These are phyloP conservation scores for Myzus persicae DNA, from an alignment of 1,140 invertebrate species.

Conservation along the genomic window DNA sequence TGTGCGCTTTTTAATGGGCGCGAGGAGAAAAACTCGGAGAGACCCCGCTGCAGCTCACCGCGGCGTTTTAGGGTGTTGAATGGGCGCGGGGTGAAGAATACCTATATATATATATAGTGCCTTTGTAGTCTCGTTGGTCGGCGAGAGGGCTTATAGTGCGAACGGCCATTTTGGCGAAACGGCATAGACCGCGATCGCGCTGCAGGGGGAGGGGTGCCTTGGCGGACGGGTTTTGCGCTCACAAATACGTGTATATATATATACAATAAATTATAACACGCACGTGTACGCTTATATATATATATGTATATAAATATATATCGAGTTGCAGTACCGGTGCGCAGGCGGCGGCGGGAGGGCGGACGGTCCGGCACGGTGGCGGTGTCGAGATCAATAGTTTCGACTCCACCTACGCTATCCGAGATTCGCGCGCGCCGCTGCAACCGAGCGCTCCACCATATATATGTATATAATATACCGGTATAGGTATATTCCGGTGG, in stretches of 20 bases:
- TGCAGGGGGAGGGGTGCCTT: too few relatives aligned
- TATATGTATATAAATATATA: too few relatives aligned
- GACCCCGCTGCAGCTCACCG: too few relatives aligned
- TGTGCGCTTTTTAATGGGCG: background rate
- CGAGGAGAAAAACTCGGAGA: background rate
- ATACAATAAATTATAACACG: background rate
- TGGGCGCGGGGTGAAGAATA: background rate
- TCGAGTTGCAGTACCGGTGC: background rate
- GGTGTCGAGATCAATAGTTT: slow-evolving; percentile 33
- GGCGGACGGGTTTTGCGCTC: background rate
- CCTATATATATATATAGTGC: background rate
- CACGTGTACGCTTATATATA: background rate
- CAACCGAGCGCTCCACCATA: background rate
- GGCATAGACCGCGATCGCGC: slow-evolving; percentile 21
- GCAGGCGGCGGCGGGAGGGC: background rate
- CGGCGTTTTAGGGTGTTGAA: background rate
- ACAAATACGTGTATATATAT: background rate
- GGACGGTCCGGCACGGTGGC: background rate
- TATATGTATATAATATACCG: background rate
- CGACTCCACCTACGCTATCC: background rate
- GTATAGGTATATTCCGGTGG: background rate
- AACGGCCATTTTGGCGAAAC: slow-evolving; percentile 49
- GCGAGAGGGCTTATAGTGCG: slow-evolving; percentile 13
- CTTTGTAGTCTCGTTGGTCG: background rate
- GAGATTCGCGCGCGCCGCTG: background rate